phyloP scores from a whole-genome alignment of 2,797 vertebrate genomes.

The Anabas testudineus region DNA sequence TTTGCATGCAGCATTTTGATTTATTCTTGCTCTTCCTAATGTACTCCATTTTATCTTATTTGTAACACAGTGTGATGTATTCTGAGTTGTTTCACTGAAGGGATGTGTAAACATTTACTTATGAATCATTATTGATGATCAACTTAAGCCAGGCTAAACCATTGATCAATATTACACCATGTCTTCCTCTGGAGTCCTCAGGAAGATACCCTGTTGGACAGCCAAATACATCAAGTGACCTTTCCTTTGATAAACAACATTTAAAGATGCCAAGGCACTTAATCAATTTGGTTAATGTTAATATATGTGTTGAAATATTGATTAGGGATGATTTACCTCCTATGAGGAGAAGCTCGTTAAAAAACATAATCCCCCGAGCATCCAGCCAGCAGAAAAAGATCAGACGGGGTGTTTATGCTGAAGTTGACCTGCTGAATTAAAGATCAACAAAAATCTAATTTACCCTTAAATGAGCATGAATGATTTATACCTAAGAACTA shows the following conservation, averaged over 20 bases:
- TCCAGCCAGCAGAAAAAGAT: slow-evolving; percentile 80
- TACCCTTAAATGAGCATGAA: slow-evolving; percentile 78
- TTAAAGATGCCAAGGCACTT: slow-evolving; percentile 62
- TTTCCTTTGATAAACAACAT: slow-evolving; percentile 81
- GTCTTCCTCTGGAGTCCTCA: slow-evolving; percentile 73
- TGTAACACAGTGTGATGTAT: slow-evolving; percentile 22
- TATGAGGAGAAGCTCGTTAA: slow-evolving; percentile 77
- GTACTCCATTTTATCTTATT: neutral
- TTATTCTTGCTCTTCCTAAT: neutral
- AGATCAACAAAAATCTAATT: slow-evolving; percentile 84
- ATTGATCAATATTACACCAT: slow-evolving; percentile 80
- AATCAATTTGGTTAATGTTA: slow-evolving; percentile 85
- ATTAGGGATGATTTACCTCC: slow-evolving; percentile 81
- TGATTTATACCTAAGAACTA: slow-evolving; percentile 67
- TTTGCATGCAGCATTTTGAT: slow-evolving; percentile 37
- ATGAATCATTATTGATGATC: slow-evolving; percentile 53
- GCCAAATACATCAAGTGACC: slow-evolving; percentile 77
- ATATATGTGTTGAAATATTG: slow-evolving; percentile 87
- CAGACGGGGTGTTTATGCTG: slow-evolving; percentile 78
- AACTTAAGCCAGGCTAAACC: slow-evolving; percentile 58
- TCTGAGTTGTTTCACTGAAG: slow-evolving; percentile 19
- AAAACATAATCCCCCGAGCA: slow-evolving; percentile 78
- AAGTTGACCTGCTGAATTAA: slow-evolving; percentile 85
- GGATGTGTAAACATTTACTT: slow-evolving; percentile 60
- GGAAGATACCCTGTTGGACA: slow-evolving; percentile 77